Base-by-base conservation (phyloP, 2,797 vertebrate genomes). In the Babyrousa celebensis region DNA sequence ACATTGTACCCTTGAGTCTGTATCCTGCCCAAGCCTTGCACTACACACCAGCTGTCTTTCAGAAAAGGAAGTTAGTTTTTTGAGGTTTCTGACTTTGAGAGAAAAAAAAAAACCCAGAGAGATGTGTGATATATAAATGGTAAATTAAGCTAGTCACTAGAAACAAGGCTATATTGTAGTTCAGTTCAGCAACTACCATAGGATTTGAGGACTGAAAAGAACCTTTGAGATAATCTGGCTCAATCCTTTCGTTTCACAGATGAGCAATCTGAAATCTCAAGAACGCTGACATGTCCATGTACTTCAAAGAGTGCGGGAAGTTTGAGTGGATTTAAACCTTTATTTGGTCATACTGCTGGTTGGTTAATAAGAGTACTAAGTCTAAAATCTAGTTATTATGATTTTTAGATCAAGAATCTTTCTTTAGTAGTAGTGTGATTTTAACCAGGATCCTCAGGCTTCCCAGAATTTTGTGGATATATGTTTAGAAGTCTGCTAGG, bases 131-230 rank as follows among this genome's bases (percentile, higher is more conserved):
- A 11, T 52, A n/a, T 72, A 74, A 78, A 58, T 83, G n/a, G 63
- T 60, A 48, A 77, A 23, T 91, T 67, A 36, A 0, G 14, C 63
- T 54, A 6, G 54, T 71, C 56, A 56, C 32, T 16, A 62, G 65
- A 89, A 95, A 8, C 58, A 70, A 65, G 63, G 25, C 85, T 29
- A 40, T 74, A n/a, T 40, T 93, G n/a, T 11, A 70, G 17, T 83
- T 93, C 78, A 68, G n/a, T 75, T 87, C 60, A 72, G 52, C 56
- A 67, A 82, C 58, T 80, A 58, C 29, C 62, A 40, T 4, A 67
- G 58, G 83, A 75, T 82, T 90, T 82, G 27, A 72, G 54, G 87
- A 36, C 60, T 85, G 40, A 71, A 80, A 94, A 85, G 54, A 78
- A 52, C 12, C 67, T 77, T 74, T 87, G 71, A 72, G 89, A 85